Evolutionary conservation across 2,113 vertebrate genomes (phyloP).

Genomic region (Numida meleagris): DNA sequence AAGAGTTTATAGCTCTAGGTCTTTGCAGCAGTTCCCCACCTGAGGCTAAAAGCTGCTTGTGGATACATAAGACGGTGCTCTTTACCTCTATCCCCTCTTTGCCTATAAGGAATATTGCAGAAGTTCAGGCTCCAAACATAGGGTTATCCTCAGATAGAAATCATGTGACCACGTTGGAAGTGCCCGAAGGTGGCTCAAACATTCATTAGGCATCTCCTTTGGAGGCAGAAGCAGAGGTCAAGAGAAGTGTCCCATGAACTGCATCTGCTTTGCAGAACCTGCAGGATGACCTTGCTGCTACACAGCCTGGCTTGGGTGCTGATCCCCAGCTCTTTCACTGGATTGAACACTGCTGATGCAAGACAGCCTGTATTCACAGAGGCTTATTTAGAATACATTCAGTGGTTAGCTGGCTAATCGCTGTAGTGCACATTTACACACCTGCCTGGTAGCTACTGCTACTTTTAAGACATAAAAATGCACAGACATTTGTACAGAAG

Average conservation of each 20-base stretch:
- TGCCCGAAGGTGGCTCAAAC: background rate
- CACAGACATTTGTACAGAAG: background rate
- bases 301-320: background rate
- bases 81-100: background rate
- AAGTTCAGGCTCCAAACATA: background rate
- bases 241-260: background rate
- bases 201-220: background rate
- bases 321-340: background rate
- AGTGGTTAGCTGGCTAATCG: background rate
- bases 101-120: background rate
- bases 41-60: background rate
- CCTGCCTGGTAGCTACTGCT: background rate
- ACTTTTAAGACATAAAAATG: slow-evolving; percentile 5
- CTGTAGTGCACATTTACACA: background rate
- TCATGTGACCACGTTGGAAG: background rate
- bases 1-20: background rate
- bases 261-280: background rate
- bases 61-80: rapidly evolving
- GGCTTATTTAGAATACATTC: background rate
- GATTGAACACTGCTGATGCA: background rate
- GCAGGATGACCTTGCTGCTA: background rate
- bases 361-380: background rate
- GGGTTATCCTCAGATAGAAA: background rate
- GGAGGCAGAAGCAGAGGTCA: background rate
- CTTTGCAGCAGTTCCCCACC: background rate